These are phyloP conservation scores for Terrapene triunguis DNA, from an alignment of 2,113 vertebrate species.

Conservation along the genomic window DNA sequence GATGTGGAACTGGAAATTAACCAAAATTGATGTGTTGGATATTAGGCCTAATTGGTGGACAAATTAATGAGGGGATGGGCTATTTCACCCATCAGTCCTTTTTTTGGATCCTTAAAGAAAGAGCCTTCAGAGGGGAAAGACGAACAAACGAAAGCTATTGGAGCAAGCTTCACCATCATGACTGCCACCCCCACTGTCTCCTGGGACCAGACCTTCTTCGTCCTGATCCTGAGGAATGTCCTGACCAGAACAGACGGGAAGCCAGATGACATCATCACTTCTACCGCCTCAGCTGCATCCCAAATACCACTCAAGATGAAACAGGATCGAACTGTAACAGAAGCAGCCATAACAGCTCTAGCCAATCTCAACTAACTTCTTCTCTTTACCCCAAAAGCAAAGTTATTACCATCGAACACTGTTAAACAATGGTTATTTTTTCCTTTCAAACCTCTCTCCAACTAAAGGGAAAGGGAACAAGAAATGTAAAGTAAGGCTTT, in stretches of 20 bases:
- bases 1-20: not conserved
- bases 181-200: not conserved
- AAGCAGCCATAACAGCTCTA: not conserved
- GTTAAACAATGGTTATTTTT: not conserved
- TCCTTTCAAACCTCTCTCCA: not conserved
- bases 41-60: not conserved
- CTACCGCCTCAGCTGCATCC: not conserved
- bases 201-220: not conserved
- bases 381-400: not conserved
- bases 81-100: not conserved
- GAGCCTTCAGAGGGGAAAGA: not conserved
- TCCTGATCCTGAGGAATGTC: not conserved
- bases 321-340: not conserved
- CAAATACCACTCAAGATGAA: not conserved
- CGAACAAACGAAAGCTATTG: not conserved
- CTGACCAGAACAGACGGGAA: not conserved
- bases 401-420: not conserved
- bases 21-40: not conserved
- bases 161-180: not conserved
- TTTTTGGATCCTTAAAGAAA: not conserved
- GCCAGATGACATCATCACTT: not conserved
- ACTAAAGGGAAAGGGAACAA: not conserved
- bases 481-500: not conserved
- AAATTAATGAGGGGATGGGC: not conserved
- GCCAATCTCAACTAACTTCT: not conserved